Evolutionary conservation across 2,113 vertebrate genomes (phyloP).

Genomic region (Heterotilapia buettikoferi): DNA sequence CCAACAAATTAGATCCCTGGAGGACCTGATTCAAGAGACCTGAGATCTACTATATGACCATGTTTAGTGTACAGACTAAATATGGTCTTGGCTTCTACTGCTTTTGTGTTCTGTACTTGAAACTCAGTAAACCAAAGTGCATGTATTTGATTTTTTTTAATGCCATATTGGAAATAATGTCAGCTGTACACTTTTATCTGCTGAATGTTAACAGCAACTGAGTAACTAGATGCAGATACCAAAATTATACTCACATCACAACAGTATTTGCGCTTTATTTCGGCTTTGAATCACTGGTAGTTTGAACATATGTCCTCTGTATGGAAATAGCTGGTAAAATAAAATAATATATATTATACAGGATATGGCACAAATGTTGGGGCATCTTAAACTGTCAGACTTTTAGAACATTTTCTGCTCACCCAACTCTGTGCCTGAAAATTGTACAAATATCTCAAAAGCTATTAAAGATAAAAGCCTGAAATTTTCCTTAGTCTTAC

Average conservation of each 20-base stretch:
- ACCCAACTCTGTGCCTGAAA: not conserved
- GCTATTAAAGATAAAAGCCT: not conserved
- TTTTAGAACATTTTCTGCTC: not conserved
- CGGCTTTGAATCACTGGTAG: rapidly evolving
- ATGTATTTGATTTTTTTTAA: not conserved
- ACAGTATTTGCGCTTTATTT: not conserved
- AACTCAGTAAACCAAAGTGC: not conserved
- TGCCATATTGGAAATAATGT: rapidly evolving
- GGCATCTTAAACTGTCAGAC: not conserved
- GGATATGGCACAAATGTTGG: rapidly evolving
- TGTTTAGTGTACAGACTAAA: not conserved
- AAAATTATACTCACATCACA: not conserved
- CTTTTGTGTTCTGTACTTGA: not conserved
- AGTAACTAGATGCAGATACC: not conserved
- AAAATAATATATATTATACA: not conserved
- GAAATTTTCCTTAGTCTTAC: not conserved
- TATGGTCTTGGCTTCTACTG: not conserved
- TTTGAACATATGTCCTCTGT: not conserved
- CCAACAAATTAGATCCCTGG: not conserved
- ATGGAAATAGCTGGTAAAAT: not conserved
- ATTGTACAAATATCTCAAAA: not conserved
- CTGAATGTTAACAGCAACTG: not conserved
- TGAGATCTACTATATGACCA: not conserved
- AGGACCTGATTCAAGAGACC: not conserved
- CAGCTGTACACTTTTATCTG: not conserved